Percentiles rank a stretch among this genome's conserved stretches.
phyloP scores from a whole-genome alignment of 2,113 vertebrate species.

The Cyprinodon brontotheroides region DNA sequence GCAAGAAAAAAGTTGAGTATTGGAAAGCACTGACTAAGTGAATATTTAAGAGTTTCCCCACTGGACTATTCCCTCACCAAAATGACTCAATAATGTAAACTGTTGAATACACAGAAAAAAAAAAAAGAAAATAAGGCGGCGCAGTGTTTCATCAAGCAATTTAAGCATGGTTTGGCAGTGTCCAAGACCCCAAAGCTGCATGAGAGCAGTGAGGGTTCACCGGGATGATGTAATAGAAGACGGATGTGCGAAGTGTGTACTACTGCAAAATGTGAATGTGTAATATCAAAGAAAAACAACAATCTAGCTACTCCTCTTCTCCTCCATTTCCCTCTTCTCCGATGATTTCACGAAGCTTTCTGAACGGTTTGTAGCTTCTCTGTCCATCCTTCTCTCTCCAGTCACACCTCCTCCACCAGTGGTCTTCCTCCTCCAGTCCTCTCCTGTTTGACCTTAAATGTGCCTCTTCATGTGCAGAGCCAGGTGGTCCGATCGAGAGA shows the following conservation, averaged over 20 bases:
- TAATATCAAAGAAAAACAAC: constrained; percentile 71
- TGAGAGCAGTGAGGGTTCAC: constrained; percentile 63
- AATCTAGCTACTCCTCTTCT: constrained; percentile 70
- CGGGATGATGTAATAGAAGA: constrained; percentile 65
- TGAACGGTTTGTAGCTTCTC: constrained; percentile 47
- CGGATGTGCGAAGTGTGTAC: constrained; percentile 46
- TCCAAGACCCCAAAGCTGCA: constrained; percentile 69
- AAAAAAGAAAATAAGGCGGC: constrained; percentile 51
- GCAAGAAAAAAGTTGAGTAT: constrained; percentile 44
- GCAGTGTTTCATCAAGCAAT: constrained; percentile 44
- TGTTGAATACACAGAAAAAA: constrained; percentile 57
- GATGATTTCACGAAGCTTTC: constrained; percentile 10
- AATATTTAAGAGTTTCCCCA: constrained; percentile 45
- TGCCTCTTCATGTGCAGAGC: constrained; percentile 99
- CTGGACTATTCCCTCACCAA: constrained; percentile 37
- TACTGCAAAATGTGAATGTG: constrained; percentile 62
- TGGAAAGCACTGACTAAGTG: constrained; percentile 51
- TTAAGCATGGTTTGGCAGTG: constrained; percentile 76
- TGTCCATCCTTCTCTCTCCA: constrained; percentile 46
- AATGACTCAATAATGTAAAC: constrained; percentile 42
- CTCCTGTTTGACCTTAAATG: constrained; percentile 78
- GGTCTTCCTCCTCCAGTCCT: constrained; percentile 15
- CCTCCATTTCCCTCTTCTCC: constrained; percentile 24
- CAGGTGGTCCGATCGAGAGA: constrained; percentile 97
- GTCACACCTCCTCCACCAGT: constrained; percentile 26